Evolutionary conservation across 1,140 invertebrate species (phyloP), one percentile per base, ranked within the genome.

Genomic region (Musca vetustissima): DNA sequence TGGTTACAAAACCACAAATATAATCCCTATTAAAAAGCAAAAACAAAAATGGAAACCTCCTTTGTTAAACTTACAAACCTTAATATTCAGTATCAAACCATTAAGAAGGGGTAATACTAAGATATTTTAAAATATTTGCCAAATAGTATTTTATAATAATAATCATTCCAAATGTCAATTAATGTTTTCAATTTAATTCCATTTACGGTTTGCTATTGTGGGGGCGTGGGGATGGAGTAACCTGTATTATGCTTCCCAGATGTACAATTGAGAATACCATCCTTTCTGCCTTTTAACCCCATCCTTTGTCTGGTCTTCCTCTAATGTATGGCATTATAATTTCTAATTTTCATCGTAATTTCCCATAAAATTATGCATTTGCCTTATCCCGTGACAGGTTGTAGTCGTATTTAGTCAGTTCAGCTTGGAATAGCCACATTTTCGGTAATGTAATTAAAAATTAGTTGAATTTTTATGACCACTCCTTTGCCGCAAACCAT

Each of bases 121-220:
- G 11, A 9, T 43, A 6, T 13, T 13, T 43, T 11, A 43, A 43
- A 43, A 43, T 43, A 43, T 43, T 24, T 24, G 4, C 4, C 21
- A 55, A 55, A 55, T 55, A 55, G 13, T 36, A 61, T 61, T 11
- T 36, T 57, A 28, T 57, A 55, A 55, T 61, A 36, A 61, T 59
- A 21, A 61, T 61, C 57, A 61, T 61, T 61, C 57, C 36, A 61
- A 61, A 61, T 61, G 57, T 61, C 57, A 61, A 61, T 61, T 61
- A 61, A 61, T 61, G 57, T 61, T 61, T 61, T 61, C 57, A 61
- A 19, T 61, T 61, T 61, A 36, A 61, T 36, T 61, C 6, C 17
- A 19, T 19, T 43, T 19, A 8, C 13, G 6, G 36, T 43, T 43
- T 43, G 11, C 36, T 13, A 9, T 7, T 8, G 36, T 9, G 36